Conservation (phyloP, 92 coral and sea anemone genomes). For the Porites divaricata region DNA sequence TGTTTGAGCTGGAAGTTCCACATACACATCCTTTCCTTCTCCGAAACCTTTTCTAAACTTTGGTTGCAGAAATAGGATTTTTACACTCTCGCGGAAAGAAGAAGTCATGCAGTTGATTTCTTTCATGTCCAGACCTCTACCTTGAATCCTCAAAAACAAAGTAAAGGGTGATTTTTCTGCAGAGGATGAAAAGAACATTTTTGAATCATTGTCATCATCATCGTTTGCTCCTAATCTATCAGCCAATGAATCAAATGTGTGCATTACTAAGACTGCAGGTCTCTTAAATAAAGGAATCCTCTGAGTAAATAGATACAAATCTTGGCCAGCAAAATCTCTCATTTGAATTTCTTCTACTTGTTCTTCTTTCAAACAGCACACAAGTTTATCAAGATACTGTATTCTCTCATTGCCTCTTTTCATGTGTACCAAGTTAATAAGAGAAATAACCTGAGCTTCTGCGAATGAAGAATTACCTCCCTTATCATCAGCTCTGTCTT, state of each 20-base stretch:
- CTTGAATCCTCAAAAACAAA: background rate
- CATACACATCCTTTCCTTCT: background rate
- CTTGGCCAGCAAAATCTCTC: background rate
- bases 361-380: background rate
- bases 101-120: background rate
- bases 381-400: background rate
- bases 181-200: background rate
- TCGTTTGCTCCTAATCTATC: background rate
- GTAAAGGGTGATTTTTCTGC: background rate
- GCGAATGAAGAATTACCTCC: background rate
- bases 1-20: constrained; percentile 3
- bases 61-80: constrained; percentile 20
- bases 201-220: too few relatives aligned
- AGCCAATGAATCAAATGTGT: background rate
- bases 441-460: background rate
- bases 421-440: background rate
- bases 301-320: background rate
- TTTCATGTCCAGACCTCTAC: background rate
- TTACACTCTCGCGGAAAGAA: constrained; percentile 19
- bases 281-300: too few relatives aligned
- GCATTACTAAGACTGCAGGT: background rate
- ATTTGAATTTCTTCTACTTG: background rate
- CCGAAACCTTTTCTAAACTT: background rate
- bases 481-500: background rate
- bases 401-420: background rate